A percentile compares a stretch with the other conserved stretches of the same genome.
These are phyloP conservation scores for Sebastes melanostomus DNA, from an alignment of 2,797 vertebrate genomes.

Conservation along the genomic window DNA sequence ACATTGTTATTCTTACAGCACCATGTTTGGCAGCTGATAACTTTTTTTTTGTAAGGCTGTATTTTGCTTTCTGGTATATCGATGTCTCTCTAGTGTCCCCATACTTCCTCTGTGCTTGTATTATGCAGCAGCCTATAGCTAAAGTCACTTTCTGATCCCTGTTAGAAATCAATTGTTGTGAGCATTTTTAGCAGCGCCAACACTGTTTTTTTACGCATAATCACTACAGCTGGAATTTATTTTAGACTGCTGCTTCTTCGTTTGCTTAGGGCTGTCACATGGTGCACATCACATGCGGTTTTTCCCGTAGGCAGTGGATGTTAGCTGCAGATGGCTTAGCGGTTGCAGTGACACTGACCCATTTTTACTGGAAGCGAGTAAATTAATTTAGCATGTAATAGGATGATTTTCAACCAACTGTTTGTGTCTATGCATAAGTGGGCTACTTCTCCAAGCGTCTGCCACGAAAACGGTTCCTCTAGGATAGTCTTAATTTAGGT, in stretches of 20 bases:
- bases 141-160: background rate
- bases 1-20: background rate
- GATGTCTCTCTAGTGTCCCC: background rate
- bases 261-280: conserved; percentile 15
- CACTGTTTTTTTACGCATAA: background rate
- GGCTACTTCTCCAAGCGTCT: background rate
- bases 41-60: background rate
- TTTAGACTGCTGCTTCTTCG: conserved; percentile 1
- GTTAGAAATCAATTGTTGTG: background rate
- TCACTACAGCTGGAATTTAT: conserved; percentile 4
- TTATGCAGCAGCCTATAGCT: background rate
- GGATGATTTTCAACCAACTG: conserved; percentile 16
- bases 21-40: background rate
- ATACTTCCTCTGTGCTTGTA: background rate
- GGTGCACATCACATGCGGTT: conserved; percentile 10
- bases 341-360: conserved; percentile 30
- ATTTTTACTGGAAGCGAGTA: conserved; percentile 31
- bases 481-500: background rate
- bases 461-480: background rate
- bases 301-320: conserved; percentile 10
- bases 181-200: background rate
- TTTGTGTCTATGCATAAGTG: conserved; percentile 13
- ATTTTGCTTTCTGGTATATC: background rate
- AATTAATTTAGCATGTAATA: conserved; percentile 38
- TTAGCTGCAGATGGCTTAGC: conserved; percentile 28